Conservation (phyloP, 1,140 invertebrate species). For the Oppia nitens region DNA sequence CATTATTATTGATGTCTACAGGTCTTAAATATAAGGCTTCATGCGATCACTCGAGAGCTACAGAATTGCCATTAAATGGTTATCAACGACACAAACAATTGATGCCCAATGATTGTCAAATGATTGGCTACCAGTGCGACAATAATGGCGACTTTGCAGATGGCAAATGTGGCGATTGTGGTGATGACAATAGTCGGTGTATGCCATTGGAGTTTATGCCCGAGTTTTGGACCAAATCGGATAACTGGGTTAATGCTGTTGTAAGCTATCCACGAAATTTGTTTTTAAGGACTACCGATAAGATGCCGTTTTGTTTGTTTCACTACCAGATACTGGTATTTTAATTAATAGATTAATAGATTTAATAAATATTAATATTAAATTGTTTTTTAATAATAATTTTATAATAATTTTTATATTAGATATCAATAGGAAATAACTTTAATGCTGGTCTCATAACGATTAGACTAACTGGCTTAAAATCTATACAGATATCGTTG, state of each 20-base stretch:
- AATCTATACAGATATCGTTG: no score
- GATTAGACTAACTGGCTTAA: no score
- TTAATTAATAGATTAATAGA: no score
- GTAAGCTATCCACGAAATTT: not conserved
- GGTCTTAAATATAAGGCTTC: no score
- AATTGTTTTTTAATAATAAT: no score
- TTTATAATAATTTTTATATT: no score
- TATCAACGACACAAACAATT: not conserved
- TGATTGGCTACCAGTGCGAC: slow-evolving; percentile 19
- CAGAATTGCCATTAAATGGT: not conserved
- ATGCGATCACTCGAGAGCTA: no score
- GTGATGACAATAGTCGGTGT: slow-evolving; percentile 16
- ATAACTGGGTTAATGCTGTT: not conserved
- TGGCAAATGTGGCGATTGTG: slow-evolving; percentile 23
- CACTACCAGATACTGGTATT: not conserved
- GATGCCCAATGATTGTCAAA: not conserved
- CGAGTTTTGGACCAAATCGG: not conserved
- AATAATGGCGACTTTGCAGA: slow-evolving; percentile 19
- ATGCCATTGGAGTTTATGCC: not conserved
- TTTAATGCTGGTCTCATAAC: no score
- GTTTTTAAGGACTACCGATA: not conserved
- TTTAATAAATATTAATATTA: no score
- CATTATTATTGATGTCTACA: not conserved
- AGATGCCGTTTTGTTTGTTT: not conserved
- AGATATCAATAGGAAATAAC: no score